phyloP scores from a whole-genome alignment of 2,888 invertebrate genomes.

The Amphipyra tragopoginis region DNA sequence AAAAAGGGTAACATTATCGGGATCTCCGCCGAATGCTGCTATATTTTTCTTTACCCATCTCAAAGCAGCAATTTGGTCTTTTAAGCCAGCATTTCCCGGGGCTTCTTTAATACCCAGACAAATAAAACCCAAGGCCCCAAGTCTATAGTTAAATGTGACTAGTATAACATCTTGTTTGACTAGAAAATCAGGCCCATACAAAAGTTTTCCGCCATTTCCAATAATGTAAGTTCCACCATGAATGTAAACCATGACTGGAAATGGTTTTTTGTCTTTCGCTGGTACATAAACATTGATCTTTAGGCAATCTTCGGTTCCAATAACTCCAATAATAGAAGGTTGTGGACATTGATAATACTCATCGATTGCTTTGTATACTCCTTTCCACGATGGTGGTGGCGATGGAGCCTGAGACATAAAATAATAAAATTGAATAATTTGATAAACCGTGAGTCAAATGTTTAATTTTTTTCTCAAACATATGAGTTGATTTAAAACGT shows the following conservation, averaged over 20 bases:
- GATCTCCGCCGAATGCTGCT: slow-evolving; percentile 78
- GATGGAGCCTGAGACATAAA: slow-evolving; percentile 71
- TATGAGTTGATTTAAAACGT: too few relatives aligned
- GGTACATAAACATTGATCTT: slow-evolving; percentile 78
- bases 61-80: slow-evolving; percentile 78
- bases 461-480: too few relatives aligned
- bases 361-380: slow-evolving; percentile 72
- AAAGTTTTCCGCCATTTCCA: slow-evolving; percentile 74
- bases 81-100: slow-evolving; percentile 79
- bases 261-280: slow-evolving; percentile 53
- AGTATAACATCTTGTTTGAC: slow-evolving; percentile 75
- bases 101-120: slow-evolving; percentile 77
- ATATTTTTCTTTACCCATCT: slow-evolving; percentile 80
- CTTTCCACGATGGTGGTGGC: slow-evolving; percentile 75
- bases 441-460: too few relatives aligned
- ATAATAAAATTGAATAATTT: too few relatives aligned
- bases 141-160: slow-evolving; percentile 78
- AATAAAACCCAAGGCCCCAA: slow-evolving; percentile 75
- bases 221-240: slow-evolving; percentile 78
- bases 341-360: slow-evolving; percentile 61
- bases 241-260: slow-evolving; percentile 78
- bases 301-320: slow-evolving; percentile 76
- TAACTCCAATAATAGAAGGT: slow-evolving; percentile 55
- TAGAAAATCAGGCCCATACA: slow-evolving; percentile 75
- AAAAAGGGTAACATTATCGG: slow-evolving; percentile 76